Percentiles rank a stretch among this genome's conserved stretches.
Conservation (phyloP, 2,113 vertebrate genomes). For the Pitta sordida region DNA sequence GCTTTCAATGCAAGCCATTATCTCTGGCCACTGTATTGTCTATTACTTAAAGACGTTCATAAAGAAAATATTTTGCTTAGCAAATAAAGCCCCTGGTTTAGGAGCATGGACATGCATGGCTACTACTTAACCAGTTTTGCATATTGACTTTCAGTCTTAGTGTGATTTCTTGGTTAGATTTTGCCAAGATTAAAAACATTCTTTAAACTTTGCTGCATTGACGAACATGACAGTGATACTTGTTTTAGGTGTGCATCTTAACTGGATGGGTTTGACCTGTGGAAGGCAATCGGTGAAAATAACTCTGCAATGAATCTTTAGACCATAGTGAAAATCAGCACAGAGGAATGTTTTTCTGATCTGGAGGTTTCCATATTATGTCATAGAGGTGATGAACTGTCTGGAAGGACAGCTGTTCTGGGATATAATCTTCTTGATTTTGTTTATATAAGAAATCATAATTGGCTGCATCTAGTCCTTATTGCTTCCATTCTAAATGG, state of each 20-base stretch:
- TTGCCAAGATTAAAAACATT: neutral
- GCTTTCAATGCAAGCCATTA: neutral
- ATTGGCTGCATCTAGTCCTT: neutral
- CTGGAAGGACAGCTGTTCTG: slow-evolving; percentile 19
- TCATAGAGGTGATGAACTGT: neutral
- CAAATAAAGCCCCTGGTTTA: neutral
- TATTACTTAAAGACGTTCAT: neutral
- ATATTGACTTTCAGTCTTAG: neutral
- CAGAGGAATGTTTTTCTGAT: slow-evolving; percentile 12
- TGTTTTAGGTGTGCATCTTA: neutral
- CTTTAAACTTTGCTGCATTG: neutral
- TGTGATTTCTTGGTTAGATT: neutral
- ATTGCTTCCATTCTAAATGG: neutral
- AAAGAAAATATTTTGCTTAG: neutral
- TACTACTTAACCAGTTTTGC: neutral
- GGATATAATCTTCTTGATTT: neutral
- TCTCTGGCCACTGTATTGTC: neutral
- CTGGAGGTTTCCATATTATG: slow-evolving; percentile 19
- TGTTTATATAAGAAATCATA: neutral
- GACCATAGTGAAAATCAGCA: neutral
- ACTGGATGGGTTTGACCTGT: neutral
- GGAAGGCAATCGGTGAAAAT: neutral
- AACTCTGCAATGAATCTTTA: neutral
- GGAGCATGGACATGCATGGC: neutral
- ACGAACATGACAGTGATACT: neutral